A percentile compares a stretch with the other conserved stretches of the same genome.
phyloP scores from a whole-genome alignment of 2,888 invertebrate species.

The Elmis aenea region DNA sequence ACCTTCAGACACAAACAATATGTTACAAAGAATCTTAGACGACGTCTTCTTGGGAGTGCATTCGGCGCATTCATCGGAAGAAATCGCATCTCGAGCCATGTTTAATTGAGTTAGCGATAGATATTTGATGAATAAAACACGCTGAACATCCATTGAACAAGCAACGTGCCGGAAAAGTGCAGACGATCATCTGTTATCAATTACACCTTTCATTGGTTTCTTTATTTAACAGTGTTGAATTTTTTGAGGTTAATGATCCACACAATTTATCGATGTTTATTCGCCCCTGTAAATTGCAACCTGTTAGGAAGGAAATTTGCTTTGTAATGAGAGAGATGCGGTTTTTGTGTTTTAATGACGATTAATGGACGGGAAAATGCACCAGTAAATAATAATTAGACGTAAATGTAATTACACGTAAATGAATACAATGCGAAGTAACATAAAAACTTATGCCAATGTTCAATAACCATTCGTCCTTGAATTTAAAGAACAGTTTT shows the following conservation, averaged over 20 bases:
- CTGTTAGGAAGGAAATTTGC: slow-evolving; percentile 1
- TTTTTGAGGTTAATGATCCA: slow-evolving; percentile 43
- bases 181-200: slow-evolving; percentile 44
- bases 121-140: slow-evolving; percentile 36
- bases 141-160: slow-evolving; percentile 25
- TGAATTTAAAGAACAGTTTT: too few relatives aligned
- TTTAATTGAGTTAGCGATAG: slow-evolving; percentile 40
- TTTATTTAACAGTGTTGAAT: slow-evolving; percentile 43
- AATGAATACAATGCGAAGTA: too few relatives aligned
- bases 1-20: too few relatives aligned
- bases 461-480: too few relatives aligned
- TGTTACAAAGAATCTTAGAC: too few relatives aligned
- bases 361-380: too few relatives aligned
- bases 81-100: slow-evolving; percentile 38
- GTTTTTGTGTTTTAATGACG: background rate
- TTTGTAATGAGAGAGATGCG: background rate
- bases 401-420: too few relatives aligned
- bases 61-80: slow-evolving; percentile 20
- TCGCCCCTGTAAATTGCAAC: slow-evolving; percentile 3
- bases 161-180: slow-evolving; percentile 28
- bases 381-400: too few relatives aligned
- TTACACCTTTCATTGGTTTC: slow-evolving; percentile 45
- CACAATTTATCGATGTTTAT: slow-evolving; percentile 13
- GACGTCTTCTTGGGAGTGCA: slow-evolving; percentile 10
- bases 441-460: too few relatives aligned